These are phyloP conservation scores for Calonectris borealis DNA, from an alignment of 2,113 vertebrate genomes.

Conservation along the genomic window DNA sequence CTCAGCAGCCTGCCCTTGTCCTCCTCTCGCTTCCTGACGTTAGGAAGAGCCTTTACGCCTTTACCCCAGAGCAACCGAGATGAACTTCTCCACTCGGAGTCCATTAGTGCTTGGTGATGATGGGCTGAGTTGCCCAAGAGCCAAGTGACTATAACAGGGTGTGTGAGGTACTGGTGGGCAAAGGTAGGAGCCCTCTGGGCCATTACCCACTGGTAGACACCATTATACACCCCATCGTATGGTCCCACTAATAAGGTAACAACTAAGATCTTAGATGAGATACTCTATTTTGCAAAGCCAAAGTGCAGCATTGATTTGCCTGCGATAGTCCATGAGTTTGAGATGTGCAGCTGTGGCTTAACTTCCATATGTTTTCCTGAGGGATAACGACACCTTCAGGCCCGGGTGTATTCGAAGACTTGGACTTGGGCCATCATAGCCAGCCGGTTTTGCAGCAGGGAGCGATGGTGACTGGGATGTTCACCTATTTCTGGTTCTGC, in stretches of 20 bases:
- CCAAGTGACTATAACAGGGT: background rate
- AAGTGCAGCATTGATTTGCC: background rate
- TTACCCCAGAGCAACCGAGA: background rate
- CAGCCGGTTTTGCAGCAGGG: background rate
- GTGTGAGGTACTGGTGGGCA: background rate
- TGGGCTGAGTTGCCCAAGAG: background rate
- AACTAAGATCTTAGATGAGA: background rate
- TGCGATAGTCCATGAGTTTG: background rate
- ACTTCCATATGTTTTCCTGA: background rate
- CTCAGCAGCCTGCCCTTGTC: background rate
- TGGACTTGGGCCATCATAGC: background rate
- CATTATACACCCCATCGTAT: background rate
- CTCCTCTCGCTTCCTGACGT: background rate
- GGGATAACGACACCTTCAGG: background rate
- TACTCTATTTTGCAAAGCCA: background rate
- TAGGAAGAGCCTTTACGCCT: background rate
- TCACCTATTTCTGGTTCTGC: background rate
- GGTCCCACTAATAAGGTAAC: background rate
- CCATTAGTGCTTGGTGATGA: background rate
- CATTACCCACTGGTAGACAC: background rate
- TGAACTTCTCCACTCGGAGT: accelerated
- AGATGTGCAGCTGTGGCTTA: background rate
- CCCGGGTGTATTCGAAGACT: background rate
- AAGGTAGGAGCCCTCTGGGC: background rate
- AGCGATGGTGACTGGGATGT: background rate